These are phyloP conservation scores for Itoplectis maculator DNA, from an alignment of 2,888 invertebrate genomes.

Conservation along the genomic window DNA sequence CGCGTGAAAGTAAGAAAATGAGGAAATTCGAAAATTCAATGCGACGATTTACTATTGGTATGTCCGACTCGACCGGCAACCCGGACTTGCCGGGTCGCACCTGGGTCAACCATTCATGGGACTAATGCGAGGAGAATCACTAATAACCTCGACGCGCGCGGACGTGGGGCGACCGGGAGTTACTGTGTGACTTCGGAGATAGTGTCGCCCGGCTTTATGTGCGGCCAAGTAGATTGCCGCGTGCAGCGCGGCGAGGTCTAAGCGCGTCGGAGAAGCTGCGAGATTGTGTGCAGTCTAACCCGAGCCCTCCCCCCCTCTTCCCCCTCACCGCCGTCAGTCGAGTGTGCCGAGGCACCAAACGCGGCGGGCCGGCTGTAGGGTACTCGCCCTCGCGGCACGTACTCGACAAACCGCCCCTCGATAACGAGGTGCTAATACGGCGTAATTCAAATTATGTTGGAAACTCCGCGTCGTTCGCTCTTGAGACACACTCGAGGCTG, in stretches of 20 bases:
- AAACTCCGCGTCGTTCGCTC: conserved; percentile 38
- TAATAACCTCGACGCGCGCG: conserved; percentile 39
- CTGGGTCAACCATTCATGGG: conserved; percentile 31
- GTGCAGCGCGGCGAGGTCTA: neutral
- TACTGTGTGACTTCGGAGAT: conserved; percentile 27
- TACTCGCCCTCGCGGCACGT: conserved; percentile 54
- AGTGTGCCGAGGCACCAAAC: conserved; percentile 5
- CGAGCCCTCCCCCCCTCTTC: too few species aligned
- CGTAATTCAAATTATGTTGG: conserved; percentile 62
- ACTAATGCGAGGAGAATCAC: conserved; percentile 51
- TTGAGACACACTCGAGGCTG: conserved; percentile 61
- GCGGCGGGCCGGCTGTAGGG: conserved; percentile 20
- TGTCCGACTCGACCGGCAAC: too few species aligned
- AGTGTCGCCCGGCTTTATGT: conserved; percentile 1
- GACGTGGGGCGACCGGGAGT: neutral
- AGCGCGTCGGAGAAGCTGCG: neutral
- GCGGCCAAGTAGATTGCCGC: neutral
- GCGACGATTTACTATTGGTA: too few species aligned
- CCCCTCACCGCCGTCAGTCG: too few species aligned
- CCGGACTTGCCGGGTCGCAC: neutral
- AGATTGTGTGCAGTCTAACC: conserved; percentile 25
- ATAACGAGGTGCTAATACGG: conserved; percentile 67
- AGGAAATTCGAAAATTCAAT: too few species aligned
- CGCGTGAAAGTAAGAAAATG: too few species aligned
- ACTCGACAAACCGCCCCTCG: conserved; percentile 53